phyloP scores from a whole-genome alignment of 2,797 vertebrate species.

The Sylvia borin region DNA sequence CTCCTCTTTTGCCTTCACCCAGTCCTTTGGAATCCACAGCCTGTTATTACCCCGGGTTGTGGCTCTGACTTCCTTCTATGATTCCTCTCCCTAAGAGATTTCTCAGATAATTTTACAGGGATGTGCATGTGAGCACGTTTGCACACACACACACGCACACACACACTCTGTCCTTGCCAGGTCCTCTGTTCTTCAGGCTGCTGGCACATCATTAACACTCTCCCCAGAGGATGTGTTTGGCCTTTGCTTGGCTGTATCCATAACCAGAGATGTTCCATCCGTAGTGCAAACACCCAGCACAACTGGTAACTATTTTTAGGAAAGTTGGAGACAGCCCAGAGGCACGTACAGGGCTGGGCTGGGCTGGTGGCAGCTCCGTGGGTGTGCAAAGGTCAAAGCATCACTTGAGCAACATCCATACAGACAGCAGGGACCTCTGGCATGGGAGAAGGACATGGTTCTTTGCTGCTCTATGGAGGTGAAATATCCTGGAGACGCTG shows the following conservation, averaged over 20 bases:
- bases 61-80: not conserved
- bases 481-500: not conserved
- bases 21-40: not conserved
- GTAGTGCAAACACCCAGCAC: not conserved
- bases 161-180: not conserved
- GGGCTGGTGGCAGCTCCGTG: not conserved
- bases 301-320: not conserved
- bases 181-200: not conserved
- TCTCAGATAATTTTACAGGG: not conserved
- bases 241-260: not conserved
- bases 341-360: not conserved
- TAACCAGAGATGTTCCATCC: not conserved
- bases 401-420: not conserved
- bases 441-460: not conserved
- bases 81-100: not conserved
- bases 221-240: not conserved
- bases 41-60: not conserved
- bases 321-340: not conserved
- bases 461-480: not conserved
- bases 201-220: not conserved
- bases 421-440: not conserved
- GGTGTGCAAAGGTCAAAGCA: not conserved
- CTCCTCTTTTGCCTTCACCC: not conserved
- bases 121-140: fast-evolving
- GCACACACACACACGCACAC: no score